Evolutionary conservation across 1,140 invertebrate species (phyloP).

Genomic region (Triops longicaudatus): DNA sequence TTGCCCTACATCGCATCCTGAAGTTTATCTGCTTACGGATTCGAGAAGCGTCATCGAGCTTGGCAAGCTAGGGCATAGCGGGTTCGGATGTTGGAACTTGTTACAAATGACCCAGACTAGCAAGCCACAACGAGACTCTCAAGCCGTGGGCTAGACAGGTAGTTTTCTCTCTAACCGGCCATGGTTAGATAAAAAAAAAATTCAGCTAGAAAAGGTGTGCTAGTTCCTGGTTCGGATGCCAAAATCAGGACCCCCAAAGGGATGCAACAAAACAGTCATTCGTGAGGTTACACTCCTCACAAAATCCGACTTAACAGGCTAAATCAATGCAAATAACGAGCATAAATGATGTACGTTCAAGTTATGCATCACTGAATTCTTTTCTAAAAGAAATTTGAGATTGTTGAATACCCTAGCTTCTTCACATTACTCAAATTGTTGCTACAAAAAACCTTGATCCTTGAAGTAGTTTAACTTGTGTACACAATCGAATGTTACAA

Average conservation of each 20-base stretch:
- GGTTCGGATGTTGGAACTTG: background rate
- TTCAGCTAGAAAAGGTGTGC: background rate
- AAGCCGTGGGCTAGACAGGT: background rate
- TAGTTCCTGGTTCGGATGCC: conserved; percentile 1
- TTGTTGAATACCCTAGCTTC: no score
- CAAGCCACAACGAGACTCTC: background rate
- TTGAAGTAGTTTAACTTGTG: no score
- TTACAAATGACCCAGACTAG: background rate
- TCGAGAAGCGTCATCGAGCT: background rate
- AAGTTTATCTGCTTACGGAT: background rate
- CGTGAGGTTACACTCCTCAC: background rate
- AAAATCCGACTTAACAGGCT: no score
- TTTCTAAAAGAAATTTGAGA: no score
- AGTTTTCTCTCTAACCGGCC: background rate
- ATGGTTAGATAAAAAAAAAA: background rate
- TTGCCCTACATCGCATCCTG: background rate
- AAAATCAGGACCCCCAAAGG: background rate
- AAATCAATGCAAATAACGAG: no score
- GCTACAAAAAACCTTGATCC: no score
- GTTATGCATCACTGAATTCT: no score
- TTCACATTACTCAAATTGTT: no score
- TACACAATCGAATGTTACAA: no score
- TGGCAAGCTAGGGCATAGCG: background rate
- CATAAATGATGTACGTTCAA: no score
- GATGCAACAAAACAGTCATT: background rate